Evolutionary conservation across 2,888 invertebrate genomes (phyloP), one percentile per base, ranked within the genome.

Genomic region (Habrosyne pyritoides): DNA sequence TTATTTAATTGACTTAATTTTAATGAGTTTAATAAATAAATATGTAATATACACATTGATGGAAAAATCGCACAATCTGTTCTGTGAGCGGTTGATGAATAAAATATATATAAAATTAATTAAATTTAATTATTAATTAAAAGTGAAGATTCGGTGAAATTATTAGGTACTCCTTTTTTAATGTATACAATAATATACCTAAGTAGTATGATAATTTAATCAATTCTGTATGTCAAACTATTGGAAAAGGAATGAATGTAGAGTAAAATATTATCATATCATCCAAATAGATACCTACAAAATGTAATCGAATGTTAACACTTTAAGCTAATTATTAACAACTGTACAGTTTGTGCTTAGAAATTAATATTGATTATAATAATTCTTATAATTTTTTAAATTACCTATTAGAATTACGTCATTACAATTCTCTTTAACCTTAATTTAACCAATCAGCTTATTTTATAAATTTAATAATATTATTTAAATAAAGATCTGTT

Each of bases 351-450:
- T 48, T 47, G 55, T 57, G 52, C 52, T 56, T 54, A 7, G 18
- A 24, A 24, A 5, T 5, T 6, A 8, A 7, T 18, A 42, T 42
- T 18, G 42, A 56, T 46, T 52, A 59, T 30, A 51, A 52, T 51
- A 21, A 47, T 56, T 57, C 49, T 47, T 52, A 33, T 28, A 51
- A 55, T 53, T 50, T 55, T 55, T 53, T 47, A 22, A 56, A 51
- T 54, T 55, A 54, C 56, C 56, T 61, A 60, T 24, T 46, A 55
- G 57, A 61, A 63, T 66, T 66, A 66, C 66, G 66, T 66, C 66
- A 62, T 63, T 54, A 56, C 56, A 51, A 59, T 57, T 55, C 53
- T 63, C 24, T 58, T 57, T 60, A 21, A 49, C 30, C 55, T 60
- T 51, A 26, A 49, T 10, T 47, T 46, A 53, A 58, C 21, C 21